Conservation (phyloP, 2,113 vertebrate species). For the Sclerurus mexicanus region DNA sequence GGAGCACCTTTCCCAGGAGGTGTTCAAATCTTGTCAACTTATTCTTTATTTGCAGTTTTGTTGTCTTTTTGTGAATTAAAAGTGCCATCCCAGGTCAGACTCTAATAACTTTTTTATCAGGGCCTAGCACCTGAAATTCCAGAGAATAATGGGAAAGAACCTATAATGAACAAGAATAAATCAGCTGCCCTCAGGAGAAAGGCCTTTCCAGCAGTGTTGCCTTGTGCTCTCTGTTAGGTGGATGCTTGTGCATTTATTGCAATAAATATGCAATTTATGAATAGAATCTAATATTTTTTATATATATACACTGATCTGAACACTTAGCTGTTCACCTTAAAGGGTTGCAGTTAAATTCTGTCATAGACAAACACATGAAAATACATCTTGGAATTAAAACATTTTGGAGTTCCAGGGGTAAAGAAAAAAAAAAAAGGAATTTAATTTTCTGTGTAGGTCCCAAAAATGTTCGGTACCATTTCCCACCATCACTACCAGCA, state of each 20-base stretch:
- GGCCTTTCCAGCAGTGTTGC: neutral
- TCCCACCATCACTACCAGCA: neutral
- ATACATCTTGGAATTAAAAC: neutral
- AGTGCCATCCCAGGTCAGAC: neutral
- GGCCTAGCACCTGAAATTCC: neutral
- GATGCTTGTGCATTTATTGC: neutral
- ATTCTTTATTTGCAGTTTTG: neutral
- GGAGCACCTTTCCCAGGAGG: neutral
- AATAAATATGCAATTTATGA: neutral
- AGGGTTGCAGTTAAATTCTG: neutral
- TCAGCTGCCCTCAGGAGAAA: neutral
- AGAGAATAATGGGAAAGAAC: neutral
- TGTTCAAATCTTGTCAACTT: neutral
- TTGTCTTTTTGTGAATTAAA: neutral
- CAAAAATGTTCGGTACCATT: neutral
- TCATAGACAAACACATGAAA: neutral
- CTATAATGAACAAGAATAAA: neutral
- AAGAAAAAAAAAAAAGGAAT: fast-evolving
- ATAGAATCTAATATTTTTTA: neutral
- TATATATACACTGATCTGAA: neutral
- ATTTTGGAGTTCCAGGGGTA: neutral
- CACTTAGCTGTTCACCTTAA: neutral
- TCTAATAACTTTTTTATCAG: neutral
- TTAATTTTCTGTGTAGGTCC: neutral
- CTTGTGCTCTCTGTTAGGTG: neutral